Conservation (phyloP, 2,888 invertebrate species). For the Onchidella celtica region DNA sequence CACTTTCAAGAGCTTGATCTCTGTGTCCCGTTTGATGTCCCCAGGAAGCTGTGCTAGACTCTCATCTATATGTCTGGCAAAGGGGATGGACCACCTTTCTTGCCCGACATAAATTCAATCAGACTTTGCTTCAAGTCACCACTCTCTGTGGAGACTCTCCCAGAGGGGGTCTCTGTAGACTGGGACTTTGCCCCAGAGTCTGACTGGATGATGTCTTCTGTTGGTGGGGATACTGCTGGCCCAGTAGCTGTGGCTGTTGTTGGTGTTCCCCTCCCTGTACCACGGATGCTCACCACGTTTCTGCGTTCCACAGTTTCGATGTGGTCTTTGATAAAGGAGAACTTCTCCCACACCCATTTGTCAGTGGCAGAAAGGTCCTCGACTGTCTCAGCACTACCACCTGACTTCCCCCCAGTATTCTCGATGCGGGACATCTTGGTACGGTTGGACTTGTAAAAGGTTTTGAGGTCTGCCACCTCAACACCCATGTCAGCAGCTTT, state of each 20-base stretch:
- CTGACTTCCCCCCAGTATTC: slow-evolving; percentile 48
- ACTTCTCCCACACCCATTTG: too few relatives aligned
- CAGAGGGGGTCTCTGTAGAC: too few relatives aligned
- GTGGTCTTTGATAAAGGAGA: too few relatives aligned
- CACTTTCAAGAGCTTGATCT: slow-evolving; percentile 49
- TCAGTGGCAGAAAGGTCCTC: too few relatives aligned
- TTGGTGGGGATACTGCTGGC: too few relatives aligned
- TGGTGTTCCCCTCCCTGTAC: too few relatives aligned
- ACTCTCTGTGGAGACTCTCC: too few relatives aligned
- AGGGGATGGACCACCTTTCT: slow-evolving; percentile 51
- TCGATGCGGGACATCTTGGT: slow-evolving; percentile 50
- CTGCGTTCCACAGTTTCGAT: too few relatives aligned
- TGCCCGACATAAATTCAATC: slow-evolving; percentile 51
- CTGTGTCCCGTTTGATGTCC: slow-evolving; percentile 43
- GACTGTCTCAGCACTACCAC: slow-evolving; percentile 43
- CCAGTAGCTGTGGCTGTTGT: too few relatives aligned
- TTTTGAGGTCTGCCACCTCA: slow-evolving; percentile 49
- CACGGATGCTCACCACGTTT: too few relatives aligned
- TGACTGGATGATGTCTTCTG: too few relatives aligned
- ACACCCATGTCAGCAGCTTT: slow-evolving; percentile 45
- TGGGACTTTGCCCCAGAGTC: too few relatives aligned
- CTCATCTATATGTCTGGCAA: slow-evolving; percentile 52
- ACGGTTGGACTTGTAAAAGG: slow-evolving; percentile 49
- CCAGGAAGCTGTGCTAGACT: slow-evolving; percentile 44
- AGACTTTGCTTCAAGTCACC: slow-evolving; percentile 48